Conservation (phyloP, 2,888 invertebrate species). For the Melanargia galathea region DNA sequence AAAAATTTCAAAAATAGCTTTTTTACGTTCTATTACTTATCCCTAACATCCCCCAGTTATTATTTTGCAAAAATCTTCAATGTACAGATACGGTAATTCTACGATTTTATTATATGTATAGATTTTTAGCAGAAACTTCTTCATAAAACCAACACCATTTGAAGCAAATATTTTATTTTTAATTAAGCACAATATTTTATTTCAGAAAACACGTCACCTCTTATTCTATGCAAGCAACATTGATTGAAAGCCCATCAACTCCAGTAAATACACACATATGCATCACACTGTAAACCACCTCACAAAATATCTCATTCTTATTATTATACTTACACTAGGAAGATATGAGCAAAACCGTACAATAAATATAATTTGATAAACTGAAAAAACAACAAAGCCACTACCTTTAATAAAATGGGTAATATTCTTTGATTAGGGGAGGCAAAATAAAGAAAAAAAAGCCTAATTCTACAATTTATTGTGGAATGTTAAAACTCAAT, state of each 20-base stretch:
- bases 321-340: conserved; percentile 12
- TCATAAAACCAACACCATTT: conserved; percentile 21
- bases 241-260: conserved; percentile 35
- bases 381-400: neutral
- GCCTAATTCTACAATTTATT: conserved; percentile 52
- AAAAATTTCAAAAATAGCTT: no score
- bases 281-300: conserved; percentile 56
- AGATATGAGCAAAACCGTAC: conserved; percentile 32
- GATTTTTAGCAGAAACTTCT: no score
- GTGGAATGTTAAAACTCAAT: conserved; percentile 75
- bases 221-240: conserved; percentile 43
- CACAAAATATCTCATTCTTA: conserved; percentile 60
- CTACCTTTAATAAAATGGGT: neutral
- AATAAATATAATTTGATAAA: neutral
- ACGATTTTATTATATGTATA: no score
- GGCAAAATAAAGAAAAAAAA: conserved; percentile 40
- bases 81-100: no score
- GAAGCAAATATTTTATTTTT: conserved; percentile 61
- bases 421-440: neutral
- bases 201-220: conserved; percentile 56
- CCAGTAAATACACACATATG: conserved; percentile 19
- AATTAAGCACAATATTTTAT: conserved; percentile 49
- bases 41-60: no score
- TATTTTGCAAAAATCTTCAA: no score
- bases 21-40: no score